Conservation (phyloP, 2,888 invertebrate species). For the Agriopis leucophaearia region DNA sequence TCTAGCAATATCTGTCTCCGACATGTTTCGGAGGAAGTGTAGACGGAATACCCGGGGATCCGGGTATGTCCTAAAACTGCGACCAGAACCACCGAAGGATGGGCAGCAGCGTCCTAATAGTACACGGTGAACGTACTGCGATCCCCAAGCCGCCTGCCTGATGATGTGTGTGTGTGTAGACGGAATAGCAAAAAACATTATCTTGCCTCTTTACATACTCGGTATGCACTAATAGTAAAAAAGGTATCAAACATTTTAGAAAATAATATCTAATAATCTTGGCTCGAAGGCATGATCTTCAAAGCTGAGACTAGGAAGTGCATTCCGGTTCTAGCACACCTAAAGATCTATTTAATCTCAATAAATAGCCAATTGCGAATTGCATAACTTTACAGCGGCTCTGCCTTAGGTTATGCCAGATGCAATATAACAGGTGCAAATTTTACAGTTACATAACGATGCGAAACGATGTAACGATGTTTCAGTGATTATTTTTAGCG, state of each 20-base stretch:
- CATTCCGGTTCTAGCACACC: conserved; percentile 20
- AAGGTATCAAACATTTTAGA: not conserved
- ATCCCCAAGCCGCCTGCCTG: too few relatives aligned
- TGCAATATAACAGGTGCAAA: conserved; percentile 42
- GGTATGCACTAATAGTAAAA: not conserved
- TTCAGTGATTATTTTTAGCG: conserved; percentile 32
- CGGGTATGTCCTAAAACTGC: too few relatives aligned
- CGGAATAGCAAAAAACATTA: too few relatives aligned
- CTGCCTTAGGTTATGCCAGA: conserved; percentile 31
- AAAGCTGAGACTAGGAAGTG: conserved; percentile 26
- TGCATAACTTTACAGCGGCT: conserved; percentile 32
- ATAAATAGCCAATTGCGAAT: conserved; percentile 26
- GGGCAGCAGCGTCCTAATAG: too few relatives aligned
- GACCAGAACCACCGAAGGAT: too few relatives aligned
- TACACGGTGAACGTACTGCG: too few relatives aligned
- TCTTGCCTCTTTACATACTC: not conserved
- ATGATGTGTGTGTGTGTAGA: too few relatives aligned
- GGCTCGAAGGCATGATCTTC: not conserved
- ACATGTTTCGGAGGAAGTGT: too few relatives aligned
- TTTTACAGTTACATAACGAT: conserved; percentile 31
- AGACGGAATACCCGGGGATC: too few relatives aligned
- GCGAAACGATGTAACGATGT: conserved; percentile 20
- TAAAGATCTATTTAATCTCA: conserved; percentile 24
- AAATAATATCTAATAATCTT: not conserved
- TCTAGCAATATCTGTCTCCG: too few relatives aligned